phyloP scores from a whole-genome alignment of 2,113 vertebrate species.

The Phylloscopus trochiloides region DNA sequence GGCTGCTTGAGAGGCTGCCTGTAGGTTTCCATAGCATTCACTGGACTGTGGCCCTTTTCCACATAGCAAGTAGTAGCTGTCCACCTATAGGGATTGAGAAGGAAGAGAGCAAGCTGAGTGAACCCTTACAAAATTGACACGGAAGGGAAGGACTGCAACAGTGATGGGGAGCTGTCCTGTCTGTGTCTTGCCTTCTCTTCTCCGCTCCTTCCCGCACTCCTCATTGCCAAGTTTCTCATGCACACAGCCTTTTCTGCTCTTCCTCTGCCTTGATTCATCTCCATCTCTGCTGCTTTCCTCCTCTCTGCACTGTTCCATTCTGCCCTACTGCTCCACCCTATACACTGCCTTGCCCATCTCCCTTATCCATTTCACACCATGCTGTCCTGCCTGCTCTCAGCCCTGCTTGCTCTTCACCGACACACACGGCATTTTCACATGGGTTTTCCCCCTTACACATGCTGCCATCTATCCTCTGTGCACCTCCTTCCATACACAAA shows the following conservation, averaged over 20 bases:
- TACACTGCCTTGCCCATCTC: not conserved
- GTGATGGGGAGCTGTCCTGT: not conserved
- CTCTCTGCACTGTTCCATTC: not conserved
- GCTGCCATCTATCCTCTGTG: not conserved
- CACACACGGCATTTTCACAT: accelerated
- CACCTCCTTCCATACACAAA: not conserved
- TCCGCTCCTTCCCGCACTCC: not conserved
- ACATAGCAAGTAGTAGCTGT: not conserved
- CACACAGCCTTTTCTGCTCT: not conserved
- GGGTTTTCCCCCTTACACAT: not conserved
- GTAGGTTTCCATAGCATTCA: not conserved
- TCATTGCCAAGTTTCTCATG: not conserved
- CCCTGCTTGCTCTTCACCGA: not conserved
- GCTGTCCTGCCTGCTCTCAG: not conserved
- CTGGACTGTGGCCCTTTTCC: not conserved
- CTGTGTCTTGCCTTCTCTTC: not conserved
- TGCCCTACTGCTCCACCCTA: not conserved
- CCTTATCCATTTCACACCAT: not conserved
- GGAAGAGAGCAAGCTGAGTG: not conserved
- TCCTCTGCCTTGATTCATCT: not conserved
- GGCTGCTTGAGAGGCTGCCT: not conserved
- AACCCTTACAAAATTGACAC: not conserved
- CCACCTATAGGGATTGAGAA: not conserved
- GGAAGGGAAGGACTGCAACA: not conserved
- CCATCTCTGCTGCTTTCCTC: not conserved